Conservation (phyloP, 1,140 invertebrate genomes). For the Drosophila pallidifrons region DNA sequence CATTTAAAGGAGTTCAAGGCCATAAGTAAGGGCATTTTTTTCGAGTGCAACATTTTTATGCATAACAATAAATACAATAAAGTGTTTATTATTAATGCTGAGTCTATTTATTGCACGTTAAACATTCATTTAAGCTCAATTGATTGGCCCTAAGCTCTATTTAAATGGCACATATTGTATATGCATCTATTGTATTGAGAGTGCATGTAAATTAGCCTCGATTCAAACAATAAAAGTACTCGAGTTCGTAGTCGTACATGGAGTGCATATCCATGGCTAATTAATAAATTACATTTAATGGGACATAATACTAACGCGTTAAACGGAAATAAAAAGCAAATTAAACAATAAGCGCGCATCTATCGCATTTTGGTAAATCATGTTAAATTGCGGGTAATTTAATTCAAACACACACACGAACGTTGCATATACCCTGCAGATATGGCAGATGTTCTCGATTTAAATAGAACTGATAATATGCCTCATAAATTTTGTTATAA, state of each 20-base stretch:
- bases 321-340: slow-evolving; percentile 26
- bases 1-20: background rate
- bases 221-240: background rate
- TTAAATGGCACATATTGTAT: slow-evolving; percentile 22
- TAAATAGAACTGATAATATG: background rate
- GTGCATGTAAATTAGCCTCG: slow-evolving; percentile 31
- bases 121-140: slow-evolving; percentile 16
- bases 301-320: slow-evolving; percentile 10
- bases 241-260: slow-evolving; percentile 8
- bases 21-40: background rate
- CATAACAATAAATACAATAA: slow-evolving; percentile 3
- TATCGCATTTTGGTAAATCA: slow-evolving; percentile 5
- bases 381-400: slow-evolving; percentile 11
- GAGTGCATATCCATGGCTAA: slow-evolving; percentile 23
- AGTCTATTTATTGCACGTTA: slow-evolving; percentile 20
- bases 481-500: background rate
- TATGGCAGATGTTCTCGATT: background rate
- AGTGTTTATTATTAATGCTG: background rate
- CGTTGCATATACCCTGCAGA: background rate
- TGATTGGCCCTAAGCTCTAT: slow-evolving; percentile 18
- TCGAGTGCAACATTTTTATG: background rate
- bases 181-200: slow-evolving; percentile 10
- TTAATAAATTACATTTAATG: slow-evolving; percentile 43
- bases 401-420: background rate
- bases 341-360: slow-evolving; percentile 3